These are phyloP conservation scores for Vollenhovia emeryi DNA, from an alignment of 1,140 invertebrate genomes.

Conservation along the genomic window DNA sequence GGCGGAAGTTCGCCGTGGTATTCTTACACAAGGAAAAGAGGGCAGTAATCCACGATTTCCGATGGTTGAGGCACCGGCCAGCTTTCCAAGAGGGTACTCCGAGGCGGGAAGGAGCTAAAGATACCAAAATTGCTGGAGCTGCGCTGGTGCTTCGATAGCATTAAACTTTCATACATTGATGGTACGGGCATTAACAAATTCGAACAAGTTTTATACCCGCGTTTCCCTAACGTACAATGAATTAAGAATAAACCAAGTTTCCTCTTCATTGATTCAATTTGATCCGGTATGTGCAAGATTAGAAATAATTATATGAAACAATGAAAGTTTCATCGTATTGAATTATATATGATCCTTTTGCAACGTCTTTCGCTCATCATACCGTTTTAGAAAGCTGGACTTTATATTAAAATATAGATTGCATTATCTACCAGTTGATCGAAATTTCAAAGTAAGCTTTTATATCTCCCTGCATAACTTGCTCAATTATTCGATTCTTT, in stretches of 20 bases:
- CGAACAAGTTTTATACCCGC: conserved; percentile 68
- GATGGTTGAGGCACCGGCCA: conserved; percentile 30
- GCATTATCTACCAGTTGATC: neutral
- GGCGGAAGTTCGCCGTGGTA: conserved; percentile 53
- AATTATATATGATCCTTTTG: neutral
- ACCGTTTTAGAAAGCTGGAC: no score
- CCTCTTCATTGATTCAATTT: neutral
- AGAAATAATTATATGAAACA: neutral
- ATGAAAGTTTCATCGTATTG: neutral
- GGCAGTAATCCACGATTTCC: conserved; percentile 70
- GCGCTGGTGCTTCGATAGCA: conserved; percentile 42
- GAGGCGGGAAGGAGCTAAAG: conserved; percentile 51
- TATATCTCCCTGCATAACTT: neutral
- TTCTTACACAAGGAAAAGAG: conserved; percentile 55
- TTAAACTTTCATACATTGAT: conserved; percentile 76
- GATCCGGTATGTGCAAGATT: neutral
- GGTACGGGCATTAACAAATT: conserved; percentile 68
- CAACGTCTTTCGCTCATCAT: neutral
- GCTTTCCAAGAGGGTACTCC: conserved; percentile 41
- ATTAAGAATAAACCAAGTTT: conserved; percentile 19
- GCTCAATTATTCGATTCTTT: neutral
- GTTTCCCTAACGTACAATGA: neutral
- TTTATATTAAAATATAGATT: neutral
- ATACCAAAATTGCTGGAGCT: conserved; percentile 42
- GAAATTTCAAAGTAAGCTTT: neutral